Base-by-base conservation (phyloP, 2,113 vertebrate genomes). In the Pachyramphus minor region DNA sequence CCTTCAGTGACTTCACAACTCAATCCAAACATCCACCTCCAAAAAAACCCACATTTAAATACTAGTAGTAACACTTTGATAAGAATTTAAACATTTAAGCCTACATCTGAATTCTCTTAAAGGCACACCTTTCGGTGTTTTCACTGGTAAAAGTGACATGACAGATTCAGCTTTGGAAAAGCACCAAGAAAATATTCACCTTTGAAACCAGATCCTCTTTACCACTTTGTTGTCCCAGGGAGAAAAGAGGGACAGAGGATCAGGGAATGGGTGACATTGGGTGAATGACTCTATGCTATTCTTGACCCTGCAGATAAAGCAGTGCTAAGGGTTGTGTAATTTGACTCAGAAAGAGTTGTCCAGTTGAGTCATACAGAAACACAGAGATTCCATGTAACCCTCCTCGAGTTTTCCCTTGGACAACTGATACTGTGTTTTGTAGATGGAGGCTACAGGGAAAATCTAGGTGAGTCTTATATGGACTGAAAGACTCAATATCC, bases 321-420 rank as follows among this genome's bases (percentile, higher is more conserved):
- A 56, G 16, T 17, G 41, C 9, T n/a, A 14, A 52, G 14, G 6
- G 19, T 10, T 41, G 4, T 20, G 14, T 4, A 56, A 62, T 39
- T 53, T 33, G 18, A 28, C n/a, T 78, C 20, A 50, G n/a, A 63
- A 64, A 42, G 75, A 20, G 2, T n/a, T 45, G n/a, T 64, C 63
- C 41, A 30, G 9, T 9, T 0, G 0, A 47, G 39, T 18, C 7
- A 1, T 19, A 55, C 22, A 62, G 52, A 82, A 74, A n/a, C 27
- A 16, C 6, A 52, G 21, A 50, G 9, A 41, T 25, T 7, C 14
- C 56, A 52, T 8, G 41, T 52, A 83, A 79, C 56, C 21, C 20
- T 84, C 30, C 53, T 33, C 8, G 74, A 50, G 49, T 2, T 56
- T 76, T 50, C 41, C 33, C 23, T 35, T 19, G 41, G 24, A 47